Evolutionary conservation across 2,113 vertebrate genomes (phyloP).

Genomic region (Pangasianodon gigas): DNA sequence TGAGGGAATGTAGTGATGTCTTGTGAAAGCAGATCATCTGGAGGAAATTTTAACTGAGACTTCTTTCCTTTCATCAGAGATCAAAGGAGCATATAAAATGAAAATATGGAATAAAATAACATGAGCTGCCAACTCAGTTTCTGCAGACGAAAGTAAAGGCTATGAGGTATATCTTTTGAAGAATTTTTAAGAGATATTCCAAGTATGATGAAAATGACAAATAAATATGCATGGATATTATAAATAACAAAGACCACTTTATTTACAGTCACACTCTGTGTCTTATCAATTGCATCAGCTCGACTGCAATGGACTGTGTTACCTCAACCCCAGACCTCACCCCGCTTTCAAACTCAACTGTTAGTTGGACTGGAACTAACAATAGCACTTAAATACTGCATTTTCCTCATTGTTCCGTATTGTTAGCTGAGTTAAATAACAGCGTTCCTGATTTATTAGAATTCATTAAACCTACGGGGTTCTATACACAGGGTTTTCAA

Average conservation of each 20-base stretch:
- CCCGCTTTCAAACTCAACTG: neutral
- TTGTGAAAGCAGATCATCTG: neutral
- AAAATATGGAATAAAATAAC: neutral
- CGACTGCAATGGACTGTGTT: neutral
- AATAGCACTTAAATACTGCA: neutral
- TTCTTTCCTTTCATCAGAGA: conserved; percentile 22
- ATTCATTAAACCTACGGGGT: neutral
- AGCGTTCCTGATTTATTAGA: neutral
- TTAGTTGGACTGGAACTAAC: conserved; percentile 4
- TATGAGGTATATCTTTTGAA: neutral
- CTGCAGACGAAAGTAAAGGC: neutral
- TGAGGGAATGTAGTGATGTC: neutral
- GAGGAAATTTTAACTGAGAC: neutral
- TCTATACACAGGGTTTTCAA: neutral
- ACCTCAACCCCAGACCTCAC: neutral
- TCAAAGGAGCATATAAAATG: conserved; percentile 1
- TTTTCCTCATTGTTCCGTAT: neutral
- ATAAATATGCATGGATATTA: neutral
- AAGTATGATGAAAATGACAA: neutral
- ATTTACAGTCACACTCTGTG: neutral
- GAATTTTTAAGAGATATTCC: neutral
- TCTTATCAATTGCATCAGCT: neutral
- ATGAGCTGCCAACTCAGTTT: neutral
- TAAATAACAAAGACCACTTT: neutral
- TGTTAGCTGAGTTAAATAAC: neutral